Evolutionary conservation across 2,113 vertebrate species (phyloP).

Genomic region (Podarcis raffonei): DNA sequence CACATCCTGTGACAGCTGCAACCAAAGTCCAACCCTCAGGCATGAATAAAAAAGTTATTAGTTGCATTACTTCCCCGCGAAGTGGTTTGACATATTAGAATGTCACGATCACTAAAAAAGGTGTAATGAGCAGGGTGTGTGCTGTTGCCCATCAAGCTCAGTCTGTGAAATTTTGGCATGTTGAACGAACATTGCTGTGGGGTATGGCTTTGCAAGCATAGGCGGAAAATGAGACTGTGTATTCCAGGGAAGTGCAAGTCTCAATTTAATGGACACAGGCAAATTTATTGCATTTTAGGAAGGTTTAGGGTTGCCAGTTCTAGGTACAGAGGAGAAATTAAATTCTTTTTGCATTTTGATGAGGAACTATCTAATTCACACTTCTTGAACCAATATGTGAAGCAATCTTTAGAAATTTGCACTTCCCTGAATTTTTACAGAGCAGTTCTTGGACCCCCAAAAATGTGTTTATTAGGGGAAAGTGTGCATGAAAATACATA

Average conservation of each 20-base stretch:
- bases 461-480: too few relatives aligned
- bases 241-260: not conserved
- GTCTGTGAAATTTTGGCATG: not conserved
- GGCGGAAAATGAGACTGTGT: not conserved
- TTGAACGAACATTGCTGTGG: too few relatives aligned
- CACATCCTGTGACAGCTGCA: not conserved
- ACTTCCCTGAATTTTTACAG: too few relatives aligned
- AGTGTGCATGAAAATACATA: too few relatives aligned
- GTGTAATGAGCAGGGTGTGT: not conserved
- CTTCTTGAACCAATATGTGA: too few relatives aligned
- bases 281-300: not conserved
- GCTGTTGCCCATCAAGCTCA: too few relatives aligned
- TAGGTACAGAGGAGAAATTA: too few relatives aligned
- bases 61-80: not conserved
- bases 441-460: too few relatives aligned
- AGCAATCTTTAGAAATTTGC: too few relatives aligned
- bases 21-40: slow-evolving; percentile 8
- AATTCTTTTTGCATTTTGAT: too few relatives aligned
- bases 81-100: not conserved
- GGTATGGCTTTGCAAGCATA: not conserved
- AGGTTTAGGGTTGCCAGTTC: not conserved
- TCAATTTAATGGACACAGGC: not conserved
- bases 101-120: not conserved
- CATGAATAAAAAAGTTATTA: not conserved
- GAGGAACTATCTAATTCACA: too few relatives aligned